Evolutionary conservation across 2,113 vertebrate species (phyloP).

Genomic region (Sapayoa aenigma): DNA sequence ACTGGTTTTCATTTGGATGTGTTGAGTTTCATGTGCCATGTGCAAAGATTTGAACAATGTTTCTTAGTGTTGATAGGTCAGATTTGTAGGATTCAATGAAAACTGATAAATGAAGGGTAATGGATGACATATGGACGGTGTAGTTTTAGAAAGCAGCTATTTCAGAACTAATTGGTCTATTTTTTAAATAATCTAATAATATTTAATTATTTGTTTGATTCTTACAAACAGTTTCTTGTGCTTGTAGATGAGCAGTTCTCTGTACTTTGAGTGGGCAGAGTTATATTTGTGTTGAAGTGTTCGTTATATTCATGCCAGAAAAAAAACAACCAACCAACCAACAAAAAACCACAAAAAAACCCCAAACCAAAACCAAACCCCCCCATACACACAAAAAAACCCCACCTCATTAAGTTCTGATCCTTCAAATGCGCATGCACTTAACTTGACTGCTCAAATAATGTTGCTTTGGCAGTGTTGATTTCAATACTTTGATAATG

Average conservation of each 20-base stretch:
- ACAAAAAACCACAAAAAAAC: no score
- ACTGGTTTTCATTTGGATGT: not conserved
- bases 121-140: not conserved
- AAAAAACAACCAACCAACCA: no score
- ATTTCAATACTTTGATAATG: conserved; percentile 34
- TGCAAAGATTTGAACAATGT: not conserved
- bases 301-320: conserved; percentile 9
- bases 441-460: conserved; percentile 23
- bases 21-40: not conserved
- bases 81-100: not conserved
- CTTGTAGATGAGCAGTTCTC: not conserved
- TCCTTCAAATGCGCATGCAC: not conserved
- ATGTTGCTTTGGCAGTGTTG: not conserved
- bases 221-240: not conserved
- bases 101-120: not conserved
- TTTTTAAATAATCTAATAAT: conserved; percentile 23
- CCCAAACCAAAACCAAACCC: no score
- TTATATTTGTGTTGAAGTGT: not conserved
- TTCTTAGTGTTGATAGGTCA: not conserved
- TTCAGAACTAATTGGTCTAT: not conserved
- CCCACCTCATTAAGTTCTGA: conserved; percentile 18
- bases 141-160: not conserved
- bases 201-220: not conserved
- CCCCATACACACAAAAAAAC: no score
- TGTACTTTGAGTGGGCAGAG: conserved; percentile 9